Evolutionary conservation across 2,888 invertebrate genomes (phyloP).

Genomic region (Phrixothrix hirtus): DNA sequence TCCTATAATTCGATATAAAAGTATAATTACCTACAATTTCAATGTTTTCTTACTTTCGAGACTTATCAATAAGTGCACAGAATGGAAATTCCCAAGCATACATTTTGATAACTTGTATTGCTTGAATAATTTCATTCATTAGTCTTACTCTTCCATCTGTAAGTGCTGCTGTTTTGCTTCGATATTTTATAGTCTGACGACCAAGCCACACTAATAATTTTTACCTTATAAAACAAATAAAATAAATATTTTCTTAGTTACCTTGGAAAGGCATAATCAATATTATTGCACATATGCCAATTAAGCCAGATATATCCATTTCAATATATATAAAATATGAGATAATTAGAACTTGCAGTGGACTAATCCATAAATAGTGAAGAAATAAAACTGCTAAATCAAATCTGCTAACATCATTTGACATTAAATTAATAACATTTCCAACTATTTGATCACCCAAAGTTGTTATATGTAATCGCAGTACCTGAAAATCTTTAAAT

Average conservation of each 20-base stretch:
- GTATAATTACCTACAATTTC: not conserved
- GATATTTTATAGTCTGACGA: conserved; percentile 56
- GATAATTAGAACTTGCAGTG: conserved; percentile 65
- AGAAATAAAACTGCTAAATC: conserved; percentile 69
- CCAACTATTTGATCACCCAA: conserved; percentile 68
- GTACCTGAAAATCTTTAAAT: conserved; percentile 66
- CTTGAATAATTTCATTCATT: conserved; percentile 87
- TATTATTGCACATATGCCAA: conserved; percentile 60
- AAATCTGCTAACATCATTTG: conserved; percentile 76
- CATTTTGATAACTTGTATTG: conserved; percentile 93
- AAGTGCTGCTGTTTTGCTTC: conserved; percentile 68
- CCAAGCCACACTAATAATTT: conserved; percentile 57
- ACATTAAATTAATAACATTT: conserved; percentile 69
- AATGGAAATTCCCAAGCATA: conserved; percentile 92
- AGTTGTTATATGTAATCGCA: conserved; percentile 73
- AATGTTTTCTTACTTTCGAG: conserved; percentile 34
- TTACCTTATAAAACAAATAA: not conserved
- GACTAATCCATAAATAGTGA: conserved; percentile 75
- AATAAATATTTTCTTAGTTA: conserved; percentile 34
- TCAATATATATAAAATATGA: conserved; percentile 60
- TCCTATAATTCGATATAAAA: no score
- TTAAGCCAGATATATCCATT: conserved; percentile 55
- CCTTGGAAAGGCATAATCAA: conserved; percentile 66
- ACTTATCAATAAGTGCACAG: conserved; percentile 60
- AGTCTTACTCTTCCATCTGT: conserved; percentile 83